Evolutionary conservation across 2,113 vertebrate species (phyloP).

Genomic region (Bufo bufo): DNA sequence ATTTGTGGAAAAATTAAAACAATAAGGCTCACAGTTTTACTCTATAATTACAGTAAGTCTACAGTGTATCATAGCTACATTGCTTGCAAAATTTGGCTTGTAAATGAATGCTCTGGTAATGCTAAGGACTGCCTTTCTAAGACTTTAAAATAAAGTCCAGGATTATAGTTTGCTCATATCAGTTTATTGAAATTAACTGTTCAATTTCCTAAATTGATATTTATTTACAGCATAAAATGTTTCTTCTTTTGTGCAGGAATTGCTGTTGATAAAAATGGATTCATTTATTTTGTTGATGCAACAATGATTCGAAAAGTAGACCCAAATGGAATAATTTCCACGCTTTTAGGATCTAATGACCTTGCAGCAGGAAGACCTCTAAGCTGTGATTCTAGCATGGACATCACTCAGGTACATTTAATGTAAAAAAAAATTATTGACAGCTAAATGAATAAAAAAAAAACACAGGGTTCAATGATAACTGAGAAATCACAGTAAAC

Average conservation of each 20-base stretch:
- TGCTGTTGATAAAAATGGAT: conserved; percentile 95
- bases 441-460: no score
- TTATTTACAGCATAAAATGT: neutral
- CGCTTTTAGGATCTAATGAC: conserved; percentile 95
- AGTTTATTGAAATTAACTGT: neutral
- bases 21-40: neutral
- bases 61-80: neutral
- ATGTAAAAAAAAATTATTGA: neutral
- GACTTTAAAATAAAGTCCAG: neutral
- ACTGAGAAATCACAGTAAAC: neutral
- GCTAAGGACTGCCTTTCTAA: neutral
- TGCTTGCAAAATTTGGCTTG: neutral
- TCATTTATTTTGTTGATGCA: conserved; percentile 98
- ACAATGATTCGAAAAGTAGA: conserved; percentile 99
- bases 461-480: neutral
- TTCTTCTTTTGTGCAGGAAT: conserved; percentile 76
- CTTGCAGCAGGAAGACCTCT: conserved; percentile 90
- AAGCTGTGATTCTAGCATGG: conserved; percentile 93
- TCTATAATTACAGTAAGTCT: neutral
- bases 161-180: neutral
- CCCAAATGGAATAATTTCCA: conserved; percentile 98
- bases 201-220: neutral
- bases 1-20: neutral
- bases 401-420: conserved; percentile 89
- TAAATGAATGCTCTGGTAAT: neutral